Base-by-base conservation (phyloP, 2,113 vertebrate genomes). In the Meriones unguiculatus region DNA sequence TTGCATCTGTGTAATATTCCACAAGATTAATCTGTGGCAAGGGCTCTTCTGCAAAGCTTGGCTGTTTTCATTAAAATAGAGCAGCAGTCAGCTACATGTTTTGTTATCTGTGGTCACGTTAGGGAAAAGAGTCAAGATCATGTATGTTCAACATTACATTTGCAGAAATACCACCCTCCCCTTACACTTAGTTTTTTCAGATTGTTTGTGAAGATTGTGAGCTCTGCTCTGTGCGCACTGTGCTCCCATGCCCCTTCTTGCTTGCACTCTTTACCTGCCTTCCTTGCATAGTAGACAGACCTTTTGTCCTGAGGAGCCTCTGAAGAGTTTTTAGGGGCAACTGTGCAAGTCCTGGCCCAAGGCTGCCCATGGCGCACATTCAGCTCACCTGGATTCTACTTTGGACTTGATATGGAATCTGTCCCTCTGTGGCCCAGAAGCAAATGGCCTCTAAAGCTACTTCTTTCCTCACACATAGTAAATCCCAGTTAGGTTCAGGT, bases 381-480 rank as follows among this genome's bases (percentile, higher is more conserved):
- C 96, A 97, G 78, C 50, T 97, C 95, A 98, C 96, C 96, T 98
- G 92, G 84, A 80, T 97, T 97, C 96, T 57, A 90, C 82, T 94
- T 97, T 95, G 97, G 96, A 96, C 87, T 97, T 95, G 86, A 57
- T 96, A 72, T 9, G 20, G 73, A 89, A 81, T 50, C n/a, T 86
- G 38, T 98, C 93, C 77, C 84, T 96, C 4, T 87, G 10, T 12
- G 54, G 17, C 87, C 35, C 24, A 2, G 70, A 28, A 82, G 91
- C 80, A 92, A 97, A 95, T 94, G 93, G 93, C 97, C 87, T 20
- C 2, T 28, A 59, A 81, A 50, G 35, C 35, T 25, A n/a, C 69
- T 67, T 59, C 46, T 70, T 84, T 64, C 62, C 30, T 24, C 91
- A 70, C 38, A 38, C 62, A 69, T 76, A 64, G 80, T 54, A 73